Evolutionary conservation across 2,888 invertebrate genomes (phyloP).

Genomic region (Pilophorus perplexus): DNA sequence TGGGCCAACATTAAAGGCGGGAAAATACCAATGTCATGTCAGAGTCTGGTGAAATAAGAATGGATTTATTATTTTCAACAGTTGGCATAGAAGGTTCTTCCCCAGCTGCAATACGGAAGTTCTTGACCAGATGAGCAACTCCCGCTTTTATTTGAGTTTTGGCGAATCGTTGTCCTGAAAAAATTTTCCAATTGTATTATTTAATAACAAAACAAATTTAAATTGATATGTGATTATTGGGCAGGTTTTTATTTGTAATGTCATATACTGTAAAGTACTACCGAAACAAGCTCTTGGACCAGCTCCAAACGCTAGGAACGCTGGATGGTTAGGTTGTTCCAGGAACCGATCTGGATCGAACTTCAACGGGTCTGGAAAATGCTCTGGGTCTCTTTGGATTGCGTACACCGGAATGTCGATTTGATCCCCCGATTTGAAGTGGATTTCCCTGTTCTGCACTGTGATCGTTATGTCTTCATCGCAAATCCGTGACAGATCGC

Average conservation of each 20-base stretch:
- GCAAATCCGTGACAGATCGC: slow-evolving; percentile 28
- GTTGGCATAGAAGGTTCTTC: slow-evolving; percentile 18
- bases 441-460: slow-evolving; percentile 4
- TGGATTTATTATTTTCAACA: slow-evolving; percentile 1
- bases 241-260: too few relatives aligned
- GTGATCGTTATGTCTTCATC: slow-evolving; percentile 25
- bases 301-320: slow-evolving; percentile 51
- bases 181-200: not conserved
- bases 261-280: slow-evolving; percentile 23
- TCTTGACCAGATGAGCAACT: slow-evolving; percentile 16
- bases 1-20: too few relatives aligned
- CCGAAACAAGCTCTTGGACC: slow-evolving; percentile 44
- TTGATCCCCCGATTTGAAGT: slow-evolving; percentile 28
- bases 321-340: slow-evolving; percentile 7
- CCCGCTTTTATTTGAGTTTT: slow-evolving; percentile 33
- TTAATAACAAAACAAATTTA: not conserved
- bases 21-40: slow-evolving; percentile 21
- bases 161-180: slow-evolving; percentile 25
- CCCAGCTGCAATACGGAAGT: slow-evolving; percentile 14
- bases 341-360: slow-evolving; percentile 41
- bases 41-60: slow-evolving; percentile 5
- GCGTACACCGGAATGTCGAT: slow-evolving; percentile 37
- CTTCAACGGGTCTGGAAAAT: slow-evolving; percentile 37
- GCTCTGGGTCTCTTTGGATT: slow-evolving; percentile 35
- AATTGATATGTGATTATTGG: too few relatives aligned